Conservation (phyloP, 1,140 invertebrate species). For the Stratiolaelaps scimitus region DNA sequence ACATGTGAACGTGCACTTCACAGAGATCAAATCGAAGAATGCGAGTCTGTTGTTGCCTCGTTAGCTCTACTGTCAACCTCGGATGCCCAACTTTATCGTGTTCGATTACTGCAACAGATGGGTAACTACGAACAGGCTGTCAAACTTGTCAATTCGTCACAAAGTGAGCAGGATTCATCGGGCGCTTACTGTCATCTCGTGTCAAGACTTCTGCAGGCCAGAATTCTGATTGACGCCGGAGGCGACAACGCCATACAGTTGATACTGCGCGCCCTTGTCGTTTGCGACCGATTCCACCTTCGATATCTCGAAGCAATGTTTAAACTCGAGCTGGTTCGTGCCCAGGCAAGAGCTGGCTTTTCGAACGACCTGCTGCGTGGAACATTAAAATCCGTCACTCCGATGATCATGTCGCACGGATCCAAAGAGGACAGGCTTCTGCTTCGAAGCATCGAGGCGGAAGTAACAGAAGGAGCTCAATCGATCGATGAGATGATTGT, state of each 20-base stretch:
- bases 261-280: neutral
- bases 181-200: neutral
- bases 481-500: neutral
- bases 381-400: neutral
- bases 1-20: slow-evolving; percentile 5
- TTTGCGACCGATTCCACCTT: slow-evolving; percentile 9
- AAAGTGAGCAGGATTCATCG: neutral
- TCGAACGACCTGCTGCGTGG: neutral
- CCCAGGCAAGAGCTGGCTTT: neutral
- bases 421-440: slow-evolving; percentile 23
- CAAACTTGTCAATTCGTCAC: neutral
- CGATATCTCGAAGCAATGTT: slow-evolving; percentile 18
- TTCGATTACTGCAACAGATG: neutral
- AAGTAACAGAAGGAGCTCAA: neutral
- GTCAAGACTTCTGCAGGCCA: neutral
- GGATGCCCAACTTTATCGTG: slow-evolving; percentile 9
- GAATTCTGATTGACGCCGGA: slow-evolving; percentile 6
- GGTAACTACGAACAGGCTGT: slow-evolving; percentile 12
- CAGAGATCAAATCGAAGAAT: neutral
- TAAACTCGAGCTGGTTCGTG: slow-evolving; percentile 21
- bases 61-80: slow-evolving; percentile 1
- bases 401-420: slow-evolving; percentile 22
- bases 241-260: slow-evolving; percentile 8
- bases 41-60: neutral
- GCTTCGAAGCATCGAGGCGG: neutral